phyloP scores from a whole-genome alignment of 2,797 vertebrate genomes.

The Myripristis jacobus region DNA sequence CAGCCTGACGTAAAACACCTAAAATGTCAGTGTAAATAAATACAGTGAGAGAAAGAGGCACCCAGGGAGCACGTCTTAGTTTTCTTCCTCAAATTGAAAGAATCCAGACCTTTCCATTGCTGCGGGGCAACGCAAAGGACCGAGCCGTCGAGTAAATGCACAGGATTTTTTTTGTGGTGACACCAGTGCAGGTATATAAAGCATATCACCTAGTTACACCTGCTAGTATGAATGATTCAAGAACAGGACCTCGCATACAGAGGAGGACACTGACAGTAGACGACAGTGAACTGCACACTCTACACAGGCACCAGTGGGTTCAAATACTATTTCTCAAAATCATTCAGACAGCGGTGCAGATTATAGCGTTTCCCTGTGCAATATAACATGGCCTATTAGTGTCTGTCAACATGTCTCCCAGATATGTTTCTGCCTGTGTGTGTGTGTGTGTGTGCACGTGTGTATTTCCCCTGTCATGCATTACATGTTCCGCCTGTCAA shows the following conservation, averaged over 20 bases:
- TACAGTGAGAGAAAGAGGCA: too few species aligned
- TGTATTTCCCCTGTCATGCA: constrained; percentile 10
- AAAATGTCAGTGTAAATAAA: too few species aligned
- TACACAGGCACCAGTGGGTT: constrained; percentile 1
- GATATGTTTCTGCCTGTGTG: constrained; percentile 3
- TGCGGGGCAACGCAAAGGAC: too few species aligned
- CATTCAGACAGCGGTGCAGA: constrained; percentile 10
- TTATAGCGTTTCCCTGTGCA: constrained; percentile 30
- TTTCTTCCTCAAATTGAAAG: too few species aligned
- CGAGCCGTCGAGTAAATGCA: too few species aligned
- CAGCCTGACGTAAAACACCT: too few species aligned
- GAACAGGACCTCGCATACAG: neutral
- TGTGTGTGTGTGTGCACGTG: neutral
- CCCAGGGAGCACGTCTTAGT: too few species aligned
- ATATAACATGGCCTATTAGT: constrained; percentile 40
- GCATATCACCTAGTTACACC: too few species aligned
- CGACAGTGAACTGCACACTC: neutral
- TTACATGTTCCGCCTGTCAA: constrained; percentile 21
- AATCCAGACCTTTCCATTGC: too few species aligned
- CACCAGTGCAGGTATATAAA: neutral
- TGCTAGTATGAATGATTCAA: too few species aligned
- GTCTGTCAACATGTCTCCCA: constrained; percentile 46
- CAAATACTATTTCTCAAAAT: constrained; percentile 17
- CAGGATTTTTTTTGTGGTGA: too few species aligned
- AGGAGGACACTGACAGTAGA: neutral